These are phyloP conservation scores for Gymnothorax javanicus DNA, from an alignment of 2,797 vertebrate genomes.

Conservation along the genomic window DNA sequence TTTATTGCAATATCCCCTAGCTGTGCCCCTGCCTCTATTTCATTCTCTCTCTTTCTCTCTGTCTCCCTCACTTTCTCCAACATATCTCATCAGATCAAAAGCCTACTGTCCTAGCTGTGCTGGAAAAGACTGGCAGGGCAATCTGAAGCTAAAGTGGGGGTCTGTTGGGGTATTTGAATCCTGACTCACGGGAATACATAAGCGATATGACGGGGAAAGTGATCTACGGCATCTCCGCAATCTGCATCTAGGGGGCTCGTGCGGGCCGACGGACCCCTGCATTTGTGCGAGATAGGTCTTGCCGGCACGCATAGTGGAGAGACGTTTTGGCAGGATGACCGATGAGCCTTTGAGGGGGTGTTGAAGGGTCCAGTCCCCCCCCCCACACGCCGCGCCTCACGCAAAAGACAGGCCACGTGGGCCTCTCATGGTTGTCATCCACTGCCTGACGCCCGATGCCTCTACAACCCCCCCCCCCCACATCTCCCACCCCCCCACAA, in stretches of 20 bases:
- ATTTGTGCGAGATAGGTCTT: not conserved
- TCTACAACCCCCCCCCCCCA: no score
- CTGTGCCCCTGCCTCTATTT: constrained; percentile 19
- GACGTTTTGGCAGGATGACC: not conserved
- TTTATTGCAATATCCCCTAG: not conserved
- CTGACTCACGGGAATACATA: not conserved
- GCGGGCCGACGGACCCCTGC: not conserved
- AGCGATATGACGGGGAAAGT: constrained; percentile 15
- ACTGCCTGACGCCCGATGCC: not conserved
- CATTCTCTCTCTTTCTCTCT: not conserved
- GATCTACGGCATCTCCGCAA: not conserved
- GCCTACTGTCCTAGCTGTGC: not conserved
- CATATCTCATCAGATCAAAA: not conserved
- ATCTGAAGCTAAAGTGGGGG: not conserved
- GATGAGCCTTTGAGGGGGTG: constrained; percentile 13
- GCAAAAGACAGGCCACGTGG: not conserved
- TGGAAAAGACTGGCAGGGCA: constrained; percentile 1
- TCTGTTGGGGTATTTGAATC: not conserved
- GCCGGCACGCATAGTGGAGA: not conserved
- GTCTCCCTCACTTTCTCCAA: not conserved
- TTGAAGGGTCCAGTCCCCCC: not conserved
- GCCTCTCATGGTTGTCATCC: not conserved
- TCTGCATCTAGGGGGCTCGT: not conserved
- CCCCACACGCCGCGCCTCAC: not conserved
- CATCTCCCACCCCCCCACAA: not conserved